These are phyloP conservation scores for Opisthocomus hoazin DNA, from an alignment of 2,113 vertebrate species.

Conservation along the genomic window DNA sequence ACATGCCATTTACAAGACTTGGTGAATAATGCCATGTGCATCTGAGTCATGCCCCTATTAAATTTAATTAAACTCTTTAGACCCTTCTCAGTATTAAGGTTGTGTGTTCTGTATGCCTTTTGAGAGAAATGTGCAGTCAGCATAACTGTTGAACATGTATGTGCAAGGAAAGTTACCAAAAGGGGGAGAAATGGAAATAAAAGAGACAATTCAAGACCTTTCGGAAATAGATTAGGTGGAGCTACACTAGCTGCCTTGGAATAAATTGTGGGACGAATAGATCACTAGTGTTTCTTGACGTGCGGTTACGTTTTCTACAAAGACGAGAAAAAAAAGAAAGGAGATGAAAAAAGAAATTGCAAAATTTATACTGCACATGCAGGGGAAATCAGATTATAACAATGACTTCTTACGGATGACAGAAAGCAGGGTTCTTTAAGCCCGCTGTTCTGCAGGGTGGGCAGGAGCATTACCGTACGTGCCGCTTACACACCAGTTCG, in stretches of 20 bases:
- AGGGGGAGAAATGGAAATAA: neutral
- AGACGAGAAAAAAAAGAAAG: neutral
- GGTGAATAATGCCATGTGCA: neutral
- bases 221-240: neutral
- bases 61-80: conserved; percentile 44
- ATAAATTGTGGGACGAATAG: neutral
- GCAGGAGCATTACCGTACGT: neutral
- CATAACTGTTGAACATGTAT: neutral
- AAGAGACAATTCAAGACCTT: neutral
- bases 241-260: neutral
- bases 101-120: neutral
- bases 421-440: neutral
- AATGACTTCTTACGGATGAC: neutral
- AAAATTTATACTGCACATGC: neutral
- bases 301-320: neutral
- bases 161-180: neutral
- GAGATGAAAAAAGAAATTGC: neutral
- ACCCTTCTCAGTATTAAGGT: neutral
- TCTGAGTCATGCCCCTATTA: conserved; percentile 21
- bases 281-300: neutral
- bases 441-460: neutral
- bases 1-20: neutral
- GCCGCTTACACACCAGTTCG: neutral
- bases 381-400: neutral
- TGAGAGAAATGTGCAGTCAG: neutral